A percentile compares a stretch with the other conserved stretches of the same genome.
phyloP scores from a whole-genome alignment of 1,140 invertebrate genomes.

The Drosophila repletoides region DNA sequence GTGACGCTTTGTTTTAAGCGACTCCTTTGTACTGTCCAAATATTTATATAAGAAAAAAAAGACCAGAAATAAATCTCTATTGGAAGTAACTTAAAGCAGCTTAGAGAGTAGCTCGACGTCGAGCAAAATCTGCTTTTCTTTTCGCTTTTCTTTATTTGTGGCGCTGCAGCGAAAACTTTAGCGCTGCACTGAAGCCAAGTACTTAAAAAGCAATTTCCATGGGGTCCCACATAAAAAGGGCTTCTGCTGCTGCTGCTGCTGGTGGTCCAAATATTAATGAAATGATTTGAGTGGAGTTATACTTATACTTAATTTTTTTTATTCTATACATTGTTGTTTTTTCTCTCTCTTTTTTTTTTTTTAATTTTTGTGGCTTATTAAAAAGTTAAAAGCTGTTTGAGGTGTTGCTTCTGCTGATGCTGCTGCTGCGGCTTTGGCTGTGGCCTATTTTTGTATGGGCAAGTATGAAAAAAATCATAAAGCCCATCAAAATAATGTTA shows the following conservation, averaged over 20 bases:
- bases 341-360: neutral
- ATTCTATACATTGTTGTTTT: conserved; percentile 21
- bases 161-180: conserved; percentile 65
- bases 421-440: conserved; percentile 18
- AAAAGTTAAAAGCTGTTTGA: conserved; percentile 58
- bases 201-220: conserved; percentile 78
- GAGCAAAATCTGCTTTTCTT: conserved; percentile 1
- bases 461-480: conserved; percentile 73
- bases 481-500: conserved; percentile 81
- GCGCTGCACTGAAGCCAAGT: conserved; percentile 72
- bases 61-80: too few relatives aligned
- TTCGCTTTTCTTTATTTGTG: conserved; percentile 12
- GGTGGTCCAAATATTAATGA: conserved; percentile 66
- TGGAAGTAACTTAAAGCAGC: too few relatives aligned
- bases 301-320: conserved; percentile 57
- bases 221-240: conserved; percentile 44
- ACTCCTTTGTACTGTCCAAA: too few relatives aligned
- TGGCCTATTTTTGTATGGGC: conserved; percentile 33
- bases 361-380: conserved; percentile 68
- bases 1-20: too few relatives aligned
- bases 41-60: too few relatives aligned
- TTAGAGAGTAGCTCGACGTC: too few relatives aligned
- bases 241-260: conserved; percentile 11
- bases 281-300: conserved; percentile 78
- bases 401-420: conserved; percentile 28